These are phyloP conservation scores for Dinothrombium tinctorium DNA, from an alignment of 1,140 invertebrate species.

Conservation along the genomic window DNA sequence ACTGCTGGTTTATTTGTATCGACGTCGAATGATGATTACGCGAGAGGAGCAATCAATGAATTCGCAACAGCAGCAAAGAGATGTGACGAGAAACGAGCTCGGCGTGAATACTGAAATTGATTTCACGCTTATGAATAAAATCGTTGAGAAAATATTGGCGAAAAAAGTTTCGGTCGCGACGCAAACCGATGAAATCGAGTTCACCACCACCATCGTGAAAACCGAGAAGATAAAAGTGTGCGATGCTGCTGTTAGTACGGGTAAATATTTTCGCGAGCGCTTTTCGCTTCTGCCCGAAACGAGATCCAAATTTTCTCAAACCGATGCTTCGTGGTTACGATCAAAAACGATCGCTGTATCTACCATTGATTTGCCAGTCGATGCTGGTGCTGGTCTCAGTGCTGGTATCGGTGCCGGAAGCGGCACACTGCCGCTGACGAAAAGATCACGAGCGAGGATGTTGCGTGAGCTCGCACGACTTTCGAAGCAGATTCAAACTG, in stretches of 20 bases:
- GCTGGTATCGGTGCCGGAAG: neutral
- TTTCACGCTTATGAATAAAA: neutral
- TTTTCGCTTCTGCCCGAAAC: neutral
- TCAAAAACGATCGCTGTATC: neutral
- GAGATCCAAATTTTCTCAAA: neutral
- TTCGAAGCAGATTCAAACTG: neutral
- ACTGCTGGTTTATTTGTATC: too few species aligned
- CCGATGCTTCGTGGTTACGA: neutral
- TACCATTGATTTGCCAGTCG: neutral
- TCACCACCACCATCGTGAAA: neutral
- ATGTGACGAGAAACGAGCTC: too few species aligned
- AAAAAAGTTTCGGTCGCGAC: neutral
- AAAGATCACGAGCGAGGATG: neutral
- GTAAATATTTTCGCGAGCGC: neutral
- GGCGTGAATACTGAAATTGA: constrained; percentile 2
- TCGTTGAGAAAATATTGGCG: neutral
- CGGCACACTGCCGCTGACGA: neutral
- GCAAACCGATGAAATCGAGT: neutral
- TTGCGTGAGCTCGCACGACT: neutral
- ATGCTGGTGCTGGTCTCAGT: neutral
- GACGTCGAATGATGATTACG: too few species aligned
- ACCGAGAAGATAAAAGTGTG: too few species aligned
- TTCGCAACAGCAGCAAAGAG: too few species aligned
- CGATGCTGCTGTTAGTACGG: neutral
- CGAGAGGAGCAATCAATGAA: too few species aligned